A percentile compares a stretch with the other conserved stretches of the same genome.
phyloP scores from a whole-genome alignment of 2,888 invertebrate genomes.

The Gisinianus flammeolus region DNA sequence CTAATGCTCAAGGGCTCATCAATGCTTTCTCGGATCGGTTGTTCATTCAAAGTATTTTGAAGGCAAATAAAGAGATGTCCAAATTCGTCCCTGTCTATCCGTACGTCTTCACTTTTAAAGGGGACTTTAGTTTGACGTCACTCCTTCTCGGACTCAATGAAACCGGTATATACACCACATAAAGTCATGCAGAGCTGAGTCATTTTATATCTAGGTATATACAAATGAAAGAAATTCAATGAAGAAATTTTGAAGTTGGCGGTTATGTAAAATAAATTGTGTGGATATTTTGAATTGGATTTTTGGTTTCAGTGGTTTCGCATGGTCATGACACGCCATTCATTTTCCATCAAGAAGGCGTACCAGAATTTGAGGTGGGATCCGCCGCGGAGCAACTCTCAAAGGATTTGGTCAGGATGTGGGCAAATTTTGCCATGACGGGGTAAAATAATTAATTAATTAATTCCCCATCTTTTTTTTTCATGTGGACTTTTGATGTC shows the following conservation, averaged over 20 bases:
- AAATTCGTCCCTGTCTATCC: conserved; percentile 7
- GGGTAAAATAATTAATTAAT: conserved; percentile 33
- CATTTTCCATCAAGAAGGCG: not conserved
- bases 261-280: too few relatives aligned
- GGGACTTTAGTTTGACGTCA: not conserved
- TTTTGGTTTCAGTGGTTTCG: not conserved
- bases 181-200: too few relatives aligned
- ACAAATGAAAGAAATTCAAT: too few relatives aligned
- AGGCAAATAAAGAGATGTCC: not conserved
- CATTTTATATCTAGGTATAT: too few relatives aligned
- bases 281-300: too few relatives aligned
- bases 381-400: conserved; percentile 42
- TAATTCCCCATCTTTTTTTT: not conserved
- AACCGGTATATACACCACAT: too few relatives aligned
- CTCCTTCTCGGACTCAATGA: not conserved
- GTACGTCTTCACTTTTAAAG: not conserved
- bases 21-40: not conserved
- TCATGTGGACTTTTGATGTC: not conserved
- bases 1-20: conserved; percentile 7
- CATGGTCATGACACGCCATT: conserved; percentile 1
- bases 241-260: too few relatives aligned
- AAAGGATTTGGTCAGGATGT: conserved; percentile 38
- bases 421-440: conserved; percentile 44
- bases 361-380: conserved; percentile 33
- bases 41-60: not conserved